A percentile compares a stretch with the other conserved stretches of the same genome.
phyloP scores from a whole-genome alignment of 2,113 vertebrate species.

The Epinephelus fuscoguttatus region DNA sequence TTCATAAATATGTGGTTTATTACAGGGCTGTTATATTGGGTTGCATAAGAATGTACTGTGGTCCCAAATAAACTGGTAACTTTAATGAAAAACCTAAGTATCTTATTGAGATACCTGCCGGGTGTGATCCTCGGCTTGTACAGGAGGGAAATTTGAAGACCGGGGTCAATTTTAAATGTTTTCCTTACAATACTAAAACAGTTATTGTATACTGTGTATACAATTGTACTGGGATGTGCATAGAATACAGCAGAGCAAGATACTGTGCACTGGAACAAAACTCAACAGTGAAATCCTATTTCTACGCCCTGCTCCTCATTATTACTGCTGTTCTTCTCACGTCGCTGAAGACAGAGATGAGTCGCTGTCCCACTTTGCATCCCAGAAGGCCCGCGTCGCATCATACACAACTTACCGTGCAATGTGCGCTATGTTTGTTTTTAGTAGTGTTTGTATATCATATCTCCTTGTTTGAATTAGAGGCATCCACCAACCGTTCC shows the following conservation, averaged over 20 bases:
- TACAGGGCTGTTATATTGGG: too few relatives aligned
- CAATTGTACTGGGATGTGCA: not conserved
- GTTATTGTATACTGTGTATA: not conserved
- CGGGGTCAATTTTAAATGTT: too few relatives aligned
- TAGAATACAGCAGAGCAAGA: not conserved
- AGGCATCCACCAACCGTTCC: conserved; percentile 59
- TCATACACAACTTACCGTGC: conserved; percentile 45
- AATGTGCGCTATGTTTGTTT: conserved; percentile 70
- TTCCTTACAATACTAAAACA: not conserved
- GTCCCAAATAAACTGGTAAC: too few relatives aligned
- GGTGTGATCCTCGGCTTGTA: too few relatives aligned
- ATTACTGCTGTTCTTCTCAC: not conserved
- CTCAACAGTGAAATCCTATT: not conserved
- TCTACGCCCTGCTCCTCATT: conserved; percentile 9
- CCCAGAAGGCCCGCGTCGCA: conserved; percentile 53
- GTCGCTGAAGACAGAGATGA: conserved; percentile 36
- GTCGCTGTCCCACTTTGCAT: conserved; percentile 62
- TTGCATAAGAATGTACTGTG: too few relatives aligned
- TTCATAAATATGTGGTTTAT: not conserved
- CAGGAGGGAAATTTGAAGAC: not conserved
- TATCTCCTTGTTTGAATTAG: conserved; percentile 70
- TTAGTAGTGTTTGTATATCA: conserved; percentile 63
- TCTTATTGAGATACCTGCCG: too few relatives aligned
- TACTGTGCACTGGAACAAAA: not conserved
- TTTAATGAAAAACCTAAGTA: too few relatives aligned